Evolutionary conservation across 2,113 vertebrate genomes (phyloP), one percentile per base, ranked within the genome.

Genomic region (Cyanocitta stelleri): DNA sequence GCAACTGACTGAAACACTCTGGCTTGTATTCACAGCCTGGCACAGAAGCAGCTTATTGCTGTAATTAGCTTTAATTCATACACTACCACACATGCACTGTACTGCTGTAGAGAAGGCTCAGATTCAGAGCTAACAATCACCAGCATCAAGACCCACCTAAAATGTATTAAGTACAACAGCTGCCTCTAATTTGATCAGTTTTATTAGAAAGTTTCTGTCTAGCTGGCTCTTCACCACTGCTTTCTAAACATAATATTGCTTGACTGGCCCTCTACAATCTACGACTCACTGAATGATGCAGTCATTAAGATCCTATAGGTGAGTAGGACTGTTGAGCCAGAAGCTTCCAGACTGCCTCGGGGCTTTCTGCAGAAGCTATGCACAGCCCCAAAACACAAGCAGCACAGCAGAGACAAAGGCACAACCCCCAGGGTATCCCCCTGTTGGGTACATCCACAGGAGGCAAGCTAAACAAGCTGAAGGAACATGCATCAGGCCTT

Each of bases 21-120:
- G 46, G 85, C 82, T 76, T 79, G 43, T 48, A 39, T 74, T 93
- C 92, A 90, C 33, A 88, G 72, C 59, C 92, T 90, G 85, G 68
- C 79, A 90, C 26, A 90, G 90, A 71, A 90, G 82, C 87, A 86
- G 79, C 72, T 88, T 86, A 86, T 48, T 93, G 64, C 24, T 35
- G 51, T 91, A 91, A 91, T 91, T 93, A 93, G 85, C 63, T 91
- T 77, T 93, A 87, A 81, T 67, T 84, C 85, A 62, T 73, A 86
- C 43, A 32, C 51, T 77, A 35, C 33, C 68, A 90, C 11, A 16
- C 64, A 55, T 63, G 39, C 61, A 82, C 30, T 69, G 52, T 63
- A 55, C 9, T 69, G 59, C 43, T 80, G 51, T 32, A 67, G 39
- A 93, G 33, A 72, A 82, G 23, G 46, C 77, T 76, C 46, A 82